A percentile compares a stretch with the other conserved stretches of the same genome.
Conservation (phyloP, 2,888 invertebrate species). For the Molanna angustata region DNA sequence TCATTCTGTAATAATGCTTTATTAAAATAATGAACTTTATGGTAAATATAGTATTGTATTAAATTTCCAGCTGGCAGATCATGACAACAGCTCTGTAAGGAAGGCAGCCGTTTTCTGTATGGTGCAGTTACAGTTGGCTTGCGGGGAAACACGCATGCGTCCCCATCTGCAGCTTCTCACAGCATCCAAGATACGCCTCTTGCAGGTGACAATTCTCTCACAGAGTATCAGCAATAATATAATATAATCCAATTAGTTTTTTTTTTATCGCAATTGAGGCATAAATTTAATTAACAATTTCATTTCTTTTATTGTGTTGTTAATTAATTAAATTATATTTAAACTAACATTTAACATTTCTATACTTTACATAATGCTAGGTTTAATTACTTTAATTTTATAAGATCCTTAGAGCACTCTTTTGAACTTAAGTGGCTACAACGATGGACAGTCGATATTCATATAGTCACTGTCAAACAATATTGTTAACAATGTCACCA, state of each 20-base stretch:
- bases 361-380: not conserved
- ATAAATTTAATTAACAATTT: no score
- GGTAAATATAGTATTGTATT: not conserved
- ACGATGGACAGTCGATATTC: no score
- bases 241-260: no score
- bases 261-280: no score
- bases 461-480: no score
- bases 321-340: not conserved
- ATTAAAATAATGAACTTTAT: not conserved
- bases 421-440: no score
- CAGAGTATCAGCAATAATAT: no score
- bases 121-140: conserved; percentile 87
- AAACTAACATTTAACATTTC: not conserved
- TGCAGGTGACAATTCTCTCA: conserved; percentile 66
- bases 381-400: no score
- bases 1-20: no score
- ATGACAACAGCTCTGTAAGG: conserved; percentile 86
- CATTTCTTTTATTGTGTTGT: not conserved
- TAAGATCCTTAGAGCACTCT: no score
- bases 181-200: conserved; percentile 85
- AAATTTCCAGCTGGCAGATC: conserved; percentile 75
- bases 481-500: no score
- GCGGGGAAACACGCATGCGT: conserved; percentile 81
- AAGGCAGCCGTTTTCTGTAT: conserved; percentile 97
- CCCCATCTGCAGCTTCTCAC: conserved; percentile 79